Conservation (phyloP, 2,888 invertebrate genomes). For the Drosophila recens region DNA sequence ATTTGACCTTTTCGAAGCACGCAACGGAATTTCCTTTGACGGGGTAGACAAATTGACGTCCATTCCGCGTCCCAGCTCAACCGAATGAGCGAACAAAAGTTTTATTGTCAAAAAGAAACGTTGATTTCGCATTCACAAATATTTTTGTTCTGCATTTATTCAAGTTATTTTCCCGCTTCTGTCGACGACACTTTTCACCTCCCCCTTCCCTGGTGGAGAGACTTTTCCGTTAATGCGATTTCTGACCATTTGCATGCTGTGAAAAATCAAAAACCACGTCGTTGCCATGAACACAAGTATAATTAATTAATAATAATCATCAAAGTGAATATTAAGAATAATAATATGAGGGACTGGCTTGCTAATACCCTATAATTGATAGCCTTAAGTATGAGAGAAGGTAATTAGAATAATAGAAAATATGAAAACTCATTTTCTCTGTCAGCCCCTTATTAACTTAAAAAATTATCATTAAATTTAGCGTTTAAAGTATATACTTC, state of each 20-base stretch:
- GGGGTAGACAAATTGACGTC: constrained; percentile 37
- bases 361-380: background rate
- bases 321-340: constrained; percentile 4
- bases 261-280: constrained; percentile 20
- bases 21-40: constrained; percentile 39
- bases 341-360: background rate
- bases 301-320: constrained; percentile 39
- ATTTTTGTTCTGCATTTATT: constrained; percentile 43
- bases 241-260: constrained; percentile 10
- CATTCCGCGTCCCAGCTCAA: constrained; percentile 34
- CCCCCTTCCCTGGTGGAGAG: background rate
- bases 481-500: background rate
- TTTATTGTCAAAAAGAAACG: constrained; percentile 58
- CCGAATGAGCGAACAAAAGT: constrained; percentile 53
- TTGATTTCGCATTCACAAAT: constrained; percentile 58
- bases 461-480: background rate
- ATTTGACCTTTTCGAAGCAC: constrained; percentile 51
- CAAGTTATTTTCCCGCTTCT: constrained; percentile 29
- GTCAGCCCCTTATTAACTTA: background rate
- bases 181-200: constrained; percentile 6
- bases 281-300: constrained; percentile 13
- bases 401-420: background rate
- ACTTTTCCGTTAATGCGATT: constrained; percentile 23
- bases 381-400: background rate
- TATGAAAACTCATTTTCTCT: background rate